Evolutionary conservation across 1,140 invertebrate genomes (phyloP), one percentile per base, ranked within the genome.

Genomic region (Oreohelix idahoensis): DNA sequence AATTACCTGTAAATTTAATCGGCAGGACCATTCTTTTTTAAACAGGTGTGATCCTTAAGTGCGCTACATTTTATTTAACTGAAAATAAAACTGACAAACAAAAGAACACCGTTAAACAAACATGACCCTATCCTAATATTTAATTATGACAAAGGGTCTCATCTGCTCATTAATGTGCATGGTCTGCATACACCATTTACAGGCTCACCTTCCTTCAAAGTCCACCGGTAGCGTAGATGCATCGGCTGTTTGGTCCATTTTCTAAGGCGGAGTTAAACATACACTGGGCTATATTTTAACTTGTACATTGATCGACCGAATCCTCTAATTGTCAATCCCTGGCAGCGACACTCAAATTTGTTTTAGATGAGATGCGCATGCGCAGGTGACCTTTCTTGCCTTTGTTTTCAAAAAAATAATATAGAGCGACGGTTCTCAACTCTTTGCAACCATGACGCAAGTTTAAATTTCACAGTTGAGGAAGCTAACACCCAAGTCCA

Each of bases 181-280:
- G n/a, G 4, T 58, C 2, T 58, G 51, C 51, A 23, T 23, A 23
- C 51, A 58, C 8, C 20, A 11, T 23, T 45, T 5, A 45, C n/a
- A 79, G 10, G 11, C n/a, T 39, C 45, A 79, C 77, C 77, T 79
- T 69, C 77, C 77, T 38, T 79, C 58, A 66, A 79, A 69, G 36
- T 79, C 58, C 77, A 79, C 51, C 29, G 77, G 77, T 36, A 79
- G 38, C 11, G 11, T n/a, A 26, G 58, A 66, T 29, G 45, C 36
- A 39, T 69, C 53, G 13, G 77, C 53, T 38, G 77, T 66, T 20
- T 39, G 1, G 29, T 79, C 58, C 77, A 79, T 79, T 51, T 2
- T 51, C 15, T 45, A 49, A 51, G 38, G 10, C 38, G 23, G 13
- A 5, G 39, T 15, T n/a, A 29, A 20, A 45, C 11, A 35, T 29